Conservation (phyloP, 2,797 vertebrate genomes). For the Catharus ustulatus region DNA sequence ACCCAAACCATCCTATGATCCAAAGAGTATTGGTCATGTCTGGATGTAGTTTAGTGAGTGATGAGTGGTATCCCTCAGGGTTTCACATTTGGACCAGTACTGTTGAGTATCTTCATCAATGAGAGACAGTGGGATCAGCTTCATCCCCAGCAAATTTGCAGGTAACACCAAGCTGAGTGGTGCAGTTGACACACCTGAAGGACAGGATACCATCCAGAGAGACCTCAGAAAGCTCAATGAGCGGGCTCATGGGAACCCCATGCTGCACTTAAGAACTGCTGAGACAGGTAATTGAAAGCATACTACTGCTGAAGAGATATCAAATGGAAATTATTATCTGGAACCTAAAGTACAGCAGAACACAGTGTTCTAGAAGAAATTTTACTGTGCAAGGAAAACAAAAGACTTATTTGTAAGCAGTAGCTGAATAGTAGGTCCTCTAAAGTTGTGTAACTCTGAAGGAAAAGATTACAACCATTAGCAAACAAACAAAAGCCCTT, state of each 20-base stretch:
- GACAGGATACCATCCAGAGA: not conserved
- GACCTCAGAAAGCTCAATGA: not conserved
- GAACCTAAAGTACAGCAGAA: not conserved
- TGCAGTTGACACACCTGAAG: fast-evolving
- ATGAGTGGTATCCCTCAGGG: fast-evolving
- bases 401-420: not conserved
- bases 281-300: not conserved
- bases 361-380: not conserved
- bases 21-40: not conserved
- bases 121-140: not conserved
- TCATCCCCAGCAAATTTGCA: not conserved
- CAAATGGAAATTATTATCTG: not conserved
- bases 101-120: not conserved
- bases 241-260: not conserved
- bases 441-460: not conserved
- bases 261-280: not conserved
- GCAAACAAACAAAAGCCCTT: not conserved
- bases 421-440: not conserved
- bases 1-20: not conserved
- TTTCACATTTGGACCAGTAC: fast-evolving
- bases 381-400: not conserved
- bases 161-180: not conserved
- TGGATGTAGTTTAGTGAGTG: not conserved
- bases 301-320: not conserved
- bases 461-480: not conserved